Base-by-base conservation (phyloP, 1,140 invertebrate species). In the Drosophila repleta region DNA sequence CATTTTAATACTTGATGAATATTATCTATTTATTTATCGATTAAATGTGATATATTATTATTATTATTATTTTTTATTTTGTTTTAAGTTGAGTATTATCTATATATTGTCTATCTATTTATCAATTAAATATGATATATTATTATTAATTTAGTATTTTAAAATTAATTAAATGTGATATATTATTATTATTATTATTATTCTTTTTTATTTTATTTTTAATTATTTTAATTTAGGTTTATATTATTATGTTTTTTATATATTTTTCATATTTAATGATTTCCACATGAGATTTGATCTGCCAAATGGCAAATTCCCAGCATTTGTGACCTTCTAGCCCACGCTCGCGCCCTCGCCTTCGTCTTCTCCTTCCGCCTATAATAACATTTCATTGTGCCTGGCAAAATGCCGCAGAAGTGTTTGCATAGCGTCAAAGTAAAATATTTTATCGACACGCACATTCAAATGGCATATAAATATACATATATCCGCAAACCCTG, bases 371-470 rank as follows among this genome's bases (percentile, higher is more conserved):
- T 10, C 20, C 29, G 0, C 2, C 8, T 11, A 57, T 43, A 45
- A 57, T n/a, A 58, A 45, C 21, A 24, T 37, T 35, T 55, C 17
- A 24, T 21, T n/a, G 18, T 45, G 52, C 18, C 46, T 60, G 17
- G 32, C 21, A 87, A 87, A 82, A 88, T 82, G 62, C 78, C 78
- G 69, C 78, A 88, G 66, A 82, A 85, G 82, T 85, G 82, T 85
- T 85, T 76, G 76, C 71, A 82, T 75, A 85, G 78, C 82, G 82
- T 56, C 83, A 88, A 85, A 85, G 71, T 52, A 67, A 87, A 88
- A 85, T 87, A 87, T 85, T 87, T 85, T 78, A 88, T 87, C 79
- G 79, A 78, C 82, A 85, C 82, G 83, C 82, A 88, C 83, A 85
- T 74, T 62, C 15, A 17, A 15, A 17, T 3, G 39, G 57, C 11